These are phyloP conservation scores for Seladonia tumulorum DNA, from an alignment of 2,888 invertebrate species.

Conservation along the genomic window DNA sequence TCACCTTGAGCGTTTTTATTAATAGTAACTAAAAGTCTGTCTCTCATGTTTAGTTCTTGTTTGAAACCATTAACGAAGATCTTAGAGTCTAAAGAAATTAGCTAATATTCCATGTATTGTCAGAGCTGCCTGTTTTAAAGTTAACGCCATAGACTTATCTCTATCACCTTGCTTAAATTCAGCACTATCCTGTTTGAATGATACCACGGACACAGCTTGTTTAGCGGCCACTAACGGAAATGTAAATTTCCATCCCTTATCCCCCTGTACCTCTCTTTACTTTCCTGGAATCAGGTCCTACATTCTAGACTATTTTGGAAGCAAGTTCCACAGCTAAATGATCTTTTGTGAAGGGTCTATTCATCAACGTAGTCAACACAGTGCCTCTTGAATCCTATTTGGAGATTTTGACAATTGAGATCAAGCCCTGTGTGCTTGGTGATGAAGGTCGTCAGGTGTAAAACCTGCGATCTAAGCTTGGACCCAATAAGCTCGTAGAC, in stretches of 20 bases:
- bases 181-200: background rate
- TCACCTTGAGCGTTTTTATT: background rate
- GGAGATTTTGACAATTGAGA: conserved; percentile 3
- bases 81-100: background rate
- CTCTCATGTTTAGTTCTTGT: background rate
- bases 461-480: conserved; percentile 4
- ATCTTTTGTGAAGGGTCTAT: background rate
- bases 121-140: background rate
- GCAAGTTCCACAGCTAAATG: background rate
- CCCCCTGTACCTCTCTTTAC: background rate
- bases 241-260: background rate
- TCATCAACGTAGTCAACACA: background rate
- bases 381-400: conserved; percentile 8
- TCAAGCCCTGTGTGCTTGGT: conserved; percentile 11
- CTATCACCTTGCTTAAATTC: background rate
- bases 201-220: background rate
- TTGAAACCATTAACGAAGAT: background rate
- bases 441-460: background rate
- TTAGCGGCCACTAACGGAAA: background rate
- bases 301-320: background rate
- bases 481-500: background rate
- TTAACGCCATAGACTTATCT: background rate
- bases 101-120: background rate
- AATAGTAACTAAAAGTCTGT: background rate
- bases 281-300: background rate